A percentile compares a stretch with the other conserved stretches of the same genome.
Conservation (phyloP, 2,888 invertebrate genomes). For the Ennomos quercinarius region DNA sequence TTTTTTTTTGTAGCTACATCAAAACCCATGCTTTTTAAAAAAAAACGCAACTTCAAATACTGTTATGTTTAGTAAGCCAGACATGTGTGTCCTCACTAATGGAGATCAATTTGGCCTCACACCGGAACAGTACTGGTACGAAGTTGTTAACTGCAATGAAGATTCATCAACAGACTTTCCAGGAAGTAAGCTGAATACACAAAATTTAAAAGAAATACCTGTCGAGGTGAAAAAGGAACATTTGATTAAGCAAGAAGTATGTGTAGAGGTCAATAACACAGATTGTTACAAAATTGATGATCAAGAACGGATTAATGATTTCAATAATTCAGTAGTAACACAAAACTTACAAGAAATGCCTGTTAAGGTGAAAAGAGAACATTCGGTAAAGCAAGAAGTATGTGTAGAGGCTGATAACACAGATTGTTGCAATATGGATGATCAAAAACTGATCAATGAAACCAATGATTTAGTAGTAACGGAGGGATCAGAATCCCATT, state of each 20-base stretch:
- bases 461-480: conserved; percentile 5
- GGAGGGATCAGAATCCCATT: conserved; percentile 48
- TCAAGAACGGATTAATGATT: conserved; percentile 1
- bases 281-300: conserved; percentile 3
- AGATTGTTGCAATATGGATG: conserved; percentile 6
- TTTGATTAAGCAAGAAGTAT: no score
- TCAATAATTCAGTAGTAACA: conserved; percentile 6
- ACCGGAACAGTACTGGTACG: conserved; percentile 66
- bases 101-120: conserved; percentile 84
- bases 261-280: background rate
- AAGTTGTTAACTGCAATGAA: conserved; percentile 10
- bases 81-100: conserved; percentile 57
- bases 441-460: conserved; percentile 1
- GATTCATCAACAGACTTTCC: conserved; percentile 15
- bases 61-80: conserved; percentile 64
- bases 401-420: conserved; percentile 1
- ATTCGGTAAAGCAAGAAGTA: no score
- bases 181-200: background rate
- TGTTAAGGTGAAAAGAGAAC: no score
- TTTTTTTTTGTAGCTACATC: conserved; percentile 72
- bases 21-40: conserved; percentile 82
- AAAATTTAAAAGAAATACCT: no score
- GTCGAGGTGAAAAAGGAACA: no score
- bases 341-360: no score
- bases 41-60: conserved; percentile 53